phyloP scores from a whole-genome alignment of 1,140 invertebrate species.

The Bombus difficillimus region DNA sequence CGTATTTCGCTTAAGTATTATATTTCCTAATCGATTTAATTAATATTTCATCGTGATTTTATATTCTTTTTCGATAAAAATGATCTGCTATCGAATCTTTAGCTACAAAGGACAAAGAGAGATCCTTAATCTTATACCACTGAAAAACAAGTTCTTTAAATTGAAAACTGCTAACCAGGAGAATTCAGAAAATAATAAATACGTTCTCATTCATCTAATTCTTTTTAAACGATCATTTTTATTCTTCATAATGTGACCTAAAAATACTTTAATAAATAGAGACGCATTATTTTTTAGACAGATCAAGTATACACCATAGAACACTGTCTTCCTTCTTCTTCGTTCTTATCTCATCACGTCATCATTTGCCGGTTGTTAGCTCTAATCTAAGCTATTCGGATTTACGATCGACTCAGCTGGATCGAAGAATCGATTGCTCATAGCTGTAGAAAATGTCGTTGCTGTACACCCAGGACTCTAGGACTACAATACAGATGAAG shows the following conservation, averaged over 20 bases:
- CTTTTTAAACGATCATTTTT: not conserved
- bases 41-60: too few relatives aligned
- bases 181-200: not conserved
- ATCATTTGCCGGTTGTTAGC: not conserved
- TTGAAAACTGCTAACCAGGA: not conserved
- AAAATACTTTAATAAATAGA: too few relatives aligned
- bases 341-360: not conserved
- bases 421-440: constrained; percentile 25
- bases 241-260: not conserved
- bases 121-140: too few relatives aligned
- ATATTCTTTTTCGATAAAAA: too few relatives aligned
- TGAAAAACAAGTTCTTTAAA: not conserved
- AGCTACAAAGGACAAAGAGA: too few relatives aligned
- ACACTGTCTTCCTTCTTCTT: not conserved
- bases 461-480: not conserved
- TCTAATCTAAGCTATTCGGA: constrained; percentile 62
- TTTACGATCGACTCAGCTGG: constrained; percentile 75
- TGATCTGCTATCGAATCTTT: too few relatives aligned
- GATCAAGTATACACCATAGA: not conserved
- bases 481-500: constrained; percentile 3
- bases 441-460: constrained; percentile 13
- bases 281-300: not conserved
- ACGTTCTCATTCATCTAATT: not conserved
- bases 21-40: too few relatives aligned
- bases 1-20: not conserved